These are phyloP conservation scores for Elachura formosa DNA, from an alignment of 2,113 vertebrate genomes.

Conservation along the genomic window DNA sequence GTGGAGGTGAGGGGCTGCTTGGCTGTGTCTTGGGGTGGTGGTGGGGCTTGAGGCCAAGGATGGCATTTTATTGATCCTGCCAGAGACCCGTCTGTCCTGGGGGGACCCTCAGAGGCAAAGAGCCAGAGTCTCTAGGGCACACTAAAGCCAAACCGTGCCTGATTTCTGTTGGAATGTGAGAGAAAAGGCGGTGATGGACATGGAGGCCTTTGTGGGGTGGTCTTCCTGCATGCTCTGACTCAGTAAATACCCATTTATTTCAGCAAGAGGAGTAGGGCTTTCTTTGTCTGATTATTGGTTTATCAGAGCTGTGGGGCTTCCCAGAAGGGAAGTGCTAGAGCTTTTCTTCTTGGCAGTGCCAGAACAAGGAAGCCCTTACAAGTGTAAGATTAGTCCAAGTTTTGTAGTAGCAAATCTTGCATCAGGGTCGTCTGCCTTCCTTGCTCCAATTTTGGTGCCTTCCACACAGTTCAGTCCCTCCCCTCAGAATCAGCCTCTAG, in stretches of 20 bases:
- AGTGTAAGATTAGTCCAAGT: not conserved
- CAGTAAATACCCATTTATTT: not conserved
- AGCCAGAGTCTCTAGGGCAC: not conserved
- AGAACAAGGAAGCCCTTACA: not conserved
- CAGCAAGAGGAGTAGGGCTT: not conserved
- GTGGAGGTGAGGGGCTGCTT: not conserved
- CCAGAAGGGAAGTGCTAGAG: not conserved
- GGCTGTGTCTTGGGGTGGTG: accelerated
- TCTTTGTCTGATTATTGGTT: not conserved
- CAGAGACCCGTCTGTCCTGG: accelerated
- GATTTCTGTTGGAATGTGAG: not conserved
- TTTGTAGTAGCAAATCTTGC: not conserved
- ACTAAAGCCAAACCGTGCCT: not conserved
- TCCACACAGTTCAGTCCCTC: accelerated
- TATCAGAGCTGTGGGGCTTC: not conserved
- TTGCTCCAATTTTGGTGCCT: not conserved
- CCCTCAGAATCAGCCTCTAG: not conserved
- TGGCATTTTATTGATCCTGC: not conserved
- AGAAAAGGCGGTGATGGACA: not conserved
- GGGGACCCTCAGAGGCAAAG: not conserved
- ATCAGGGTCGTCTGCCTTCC: not conserved
- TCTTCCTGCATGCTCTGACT: not conserved
- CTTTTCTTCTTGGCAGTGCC: not conserved
- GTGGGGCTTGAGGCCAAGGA: not conserved
- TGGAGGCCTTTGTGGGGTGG: accelerated